Base-by-base conservation (phyloP, 1,140 invertebrate genomes). In the Teleopsis dalmanni region DNA sequence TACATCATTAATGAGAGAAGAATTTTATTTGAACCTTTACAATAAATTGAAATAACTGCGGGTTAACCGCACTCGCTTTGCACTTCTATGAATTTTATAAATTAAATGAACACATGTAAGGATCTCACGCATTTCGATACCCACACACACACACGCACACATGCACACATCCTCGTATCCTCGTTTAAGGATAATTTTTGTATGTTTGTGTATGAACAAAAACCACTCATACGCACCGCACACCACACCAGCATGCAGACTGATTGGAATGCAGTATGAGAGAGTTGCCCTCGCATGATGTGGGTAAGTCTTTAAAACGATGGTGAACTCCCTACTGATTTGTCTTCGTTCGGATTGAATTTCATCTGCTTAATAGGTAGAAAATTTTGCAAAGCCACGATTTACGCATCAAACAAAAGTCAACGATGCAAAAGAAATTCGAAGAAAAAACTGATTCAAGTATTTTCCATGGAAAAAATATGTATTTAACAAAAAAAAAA, bases 281-380 rank as follows among this genome's bases (percentile, higher is more conserved):
- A n/a, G n/a, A n/a, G n/a, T n/a, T n/a, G n/a, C n/a, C n/a, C n/a
- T 40, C 37, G 7, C 40, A 18, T 8, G 19, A 34, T n/a, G n/a
- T n/a, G n/a, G n/a, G n/a, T n/a, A n/a, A n/a, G n/a, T n/a, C n/a
- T n/a, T n/a, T n/a, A n/a, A n/a, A n/a, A n/a, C n/a, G n/a, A n/a
- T n/a, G n/a, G n/a, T n/a, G n/a, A n/a, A n/a, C n/a, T n/a, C n/a
- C n/a, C n/a, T n/a, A n/a, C n/a, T n/a, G n/a, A n/a, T n/a, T n/a
- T n/a, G n/a, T n/a, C n/a, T n/a, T n/a, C n/a, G n/a, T n/a, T n/a
- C n/a, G n/a, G n/a, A n/a, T n/a, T n/a, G 44, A 36, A 46, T 46
- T 46, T 46, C 44, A 35, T 46, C 29, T 46, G 44, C 25, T 46
- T 46, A 46, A 46, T 46, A 35, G 31, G 16, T 36, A 36, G 44